Evolutionary conservation across 2,113 vertebrate genomes (phyloP).

Genomic region (Melanocharis versteri): DNA sequence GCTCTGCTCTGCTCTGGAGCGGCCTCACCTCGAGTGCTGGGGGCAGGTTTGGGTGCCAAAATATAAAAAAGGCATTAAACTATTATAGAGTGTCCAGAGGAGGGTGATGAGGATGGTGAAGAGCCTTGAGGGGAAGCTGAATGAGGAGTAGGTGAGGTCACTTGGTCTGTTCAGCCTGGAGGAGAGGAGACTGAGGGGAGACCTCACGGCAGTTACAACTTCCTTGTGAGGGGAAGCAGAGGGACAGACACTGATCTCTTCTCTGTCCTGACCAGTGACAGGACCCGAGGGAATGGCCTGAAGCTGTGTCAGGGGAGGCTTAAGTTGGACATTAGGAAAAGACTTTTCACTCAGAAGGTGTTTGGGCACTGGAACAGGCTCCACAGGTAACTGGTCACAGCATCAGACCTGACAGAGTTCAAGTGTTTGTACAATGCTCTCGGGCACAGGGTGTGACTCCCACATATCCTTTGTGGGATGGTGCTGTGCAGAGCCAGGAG

Average conservation of each 20-base stretch:
- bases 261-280: neutral
- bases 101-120: accelerated
- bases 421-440: neutral
- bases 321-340: neutral
- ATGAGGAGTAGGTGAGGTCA: neutral
- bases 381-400: neutral
- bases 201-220: neutral
- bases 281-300: accelerated
- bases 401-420: accelerated
- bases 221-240: accelerated
- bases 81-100: accelerated
- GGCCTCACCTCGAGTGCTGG: accelerated
- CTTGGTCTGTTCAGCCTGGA: neutral
- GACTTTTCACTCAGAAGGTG: accelerated
- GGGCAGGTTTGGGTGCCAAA: accelerated
- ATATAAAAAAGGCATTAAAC: neutral
- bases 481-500: no score
- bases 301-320: neutral
- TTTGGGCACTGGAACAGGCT: neutral
- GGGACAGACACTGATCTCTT: neutral
- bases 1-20: accelerated
- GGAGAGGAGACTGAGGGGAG: neutral
- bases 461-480: no score
- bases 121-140: accelerated
- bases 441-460: neutral